Percentiles rank a stretch among this genome's conserved stretches.
Evolutionary conservation across 2,113 vertebrate species (phyloP).

Genomic region (Ammodytes dubius): DNA sequence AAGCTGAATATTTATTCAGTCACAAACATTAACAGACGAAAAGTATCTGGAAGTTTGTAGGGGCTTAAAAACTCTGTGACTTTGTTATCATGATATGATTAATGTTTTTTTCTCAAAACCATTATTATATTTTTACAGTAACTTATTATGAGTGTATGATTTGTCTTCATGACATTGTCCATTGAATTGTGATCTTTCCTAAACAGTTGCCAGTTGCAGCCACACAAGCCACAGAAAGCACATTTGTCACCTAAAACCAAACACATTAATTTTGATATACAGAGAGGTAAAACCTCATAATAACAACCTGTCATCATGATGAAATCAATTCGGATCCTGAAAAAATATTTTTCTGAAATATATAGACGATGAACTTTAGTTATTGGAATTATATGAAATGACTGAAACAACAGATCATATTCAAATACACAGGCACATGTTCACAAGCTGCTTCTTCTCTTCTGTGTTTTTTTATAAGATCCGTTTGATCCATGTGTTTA

Average conservation of each 20-base stretch:
- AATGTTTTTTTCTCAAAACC: background rate
- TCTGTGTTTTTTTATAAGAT: background rate
- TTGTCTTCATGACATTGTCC: background rate
- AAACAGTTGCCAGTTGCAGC: background rate
- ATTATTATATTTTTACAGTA: background rate
- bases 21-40: background rate
- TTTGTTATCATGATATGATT: background rate
- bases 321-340: background rate
- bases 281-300: background rate
- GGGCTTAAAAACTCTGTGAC: background rate
- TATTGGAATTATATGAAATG: too few species aligned
- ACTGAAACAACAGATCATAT: background rate
- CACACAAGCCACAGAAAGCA: background rate
- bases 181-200: accelerated
- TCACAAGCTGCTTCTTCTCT: background rate
- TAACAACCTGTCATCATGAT: background rate
- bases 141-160: background rate
- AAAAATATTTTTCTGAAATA: background rate
- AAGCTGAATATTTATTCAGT: background rate
- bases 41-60: too few species aligned
- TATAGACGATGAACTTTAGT: too few species aligned
- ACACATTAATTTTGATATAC: background rate
- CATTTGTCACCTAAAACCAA: background rate
- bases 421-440: background rate
- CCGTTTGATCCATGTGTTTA: background rate